Percentiles rank a stretch among this genome's conserved stretches.
phyloP scores from a whole-genome alignment of 1,140 invertebrate species.

The Caenorhabditis brenneri region DNA sequence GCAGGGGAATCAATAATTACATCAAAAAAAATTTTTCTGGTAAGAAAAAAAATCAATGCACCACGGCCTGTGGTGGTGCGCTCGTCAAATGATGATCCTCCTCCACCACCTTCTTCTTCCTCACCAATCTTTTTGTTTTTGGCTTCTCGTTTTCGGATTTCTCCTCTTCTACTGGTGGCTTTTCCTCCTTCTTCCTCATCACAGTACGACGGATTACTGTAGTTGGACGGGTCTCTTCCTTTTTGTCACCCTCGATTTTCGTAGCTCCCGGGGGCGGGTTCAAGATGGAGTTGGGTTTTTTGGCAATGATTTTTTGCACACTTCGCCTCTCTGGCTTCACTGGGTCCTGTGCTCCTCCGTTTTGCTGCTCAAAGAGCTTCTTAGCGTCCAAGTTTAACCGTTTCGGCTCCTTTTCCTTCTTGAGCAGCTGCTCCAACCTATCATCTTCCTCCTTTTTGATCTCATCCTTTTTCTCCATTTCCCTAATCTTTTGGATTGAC shows the following conservation, averaged over 20 bases:
- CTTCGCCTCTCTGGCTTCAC: not conserved
- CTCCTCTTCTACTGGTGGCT: not conserved
- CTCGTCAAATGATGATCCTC: not conserved
- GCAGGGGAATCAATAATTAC: too few relatives aligned
- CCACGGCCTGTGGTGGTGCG: not conserved
- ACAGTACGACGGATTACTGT: conserved; percentile 18
- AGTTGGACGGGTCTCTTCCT: conserved; percentile 1
- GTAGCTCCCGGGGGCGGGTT: not conserved
- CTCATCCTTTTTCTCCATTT: conserved; percentile 21
- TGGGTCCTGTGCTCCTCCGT: not conserved
- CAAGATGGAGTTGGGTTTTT: conserved; percentile 21
- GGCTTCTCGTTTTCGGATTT: not conserved
- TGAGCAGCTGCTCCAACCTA: conserved; percentile 7
- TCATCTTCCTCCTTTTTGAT: conserved; percentile 28
- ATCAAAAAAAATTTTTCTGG: not conserved
- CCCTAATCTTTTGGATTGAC: conserved; percentile 27
- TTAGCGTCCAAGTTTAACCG: not conserved
- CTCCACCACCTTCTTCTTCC: conserved; percentile 11
- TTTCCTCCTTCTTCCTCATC: conserved; percentile 25
- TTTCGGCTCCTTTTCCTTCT: conserved; percentile 31
- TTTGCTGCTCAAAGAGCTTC: conserved; percentile 24
- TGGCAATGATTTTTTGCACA: not conserved
- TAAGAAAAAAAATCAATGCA: not conserved
- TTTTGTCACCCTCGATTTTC: not conserved
- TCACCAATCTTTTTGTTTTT: not conserved